These are phyloP conservation scores for Myocastor coypus DNA, from an alignment of 2,113 vertebrate species.

Conservation along the genomic window DNA sequence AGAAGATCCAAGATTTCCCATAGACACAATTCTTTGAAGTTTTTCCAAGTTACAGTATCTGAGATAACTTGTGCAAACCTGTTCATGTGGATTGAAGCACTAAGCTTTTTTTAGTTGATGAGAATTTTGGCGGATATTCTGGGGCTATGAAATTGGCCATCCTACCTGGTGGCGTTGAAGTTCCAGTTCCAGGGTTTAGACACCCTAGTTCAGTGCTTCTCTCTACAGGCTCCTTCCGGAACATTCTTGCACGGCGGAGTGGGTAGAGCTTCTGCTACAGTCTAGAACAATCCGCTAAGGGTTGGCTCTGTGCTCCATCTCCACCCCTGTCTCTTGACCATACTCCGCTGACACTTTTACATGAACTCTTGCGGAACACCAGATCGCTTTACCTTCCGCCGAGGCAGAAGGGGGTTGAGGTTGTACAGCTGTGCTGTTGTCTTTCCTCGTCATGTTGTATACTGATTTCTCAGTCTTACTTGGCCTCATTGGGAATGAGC, in stretches of 20 bases:
- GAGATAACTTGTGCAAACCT: slow-evolving; percentile 46
- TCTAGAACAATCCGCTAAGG: background rate
- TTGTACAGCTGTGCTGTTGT: background rate
- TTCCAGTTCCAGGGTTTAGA: background rate
- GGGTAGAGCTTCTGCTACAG: background rate
- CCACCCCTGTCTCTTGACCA: background rate
- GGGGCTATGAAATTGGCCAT: slow-evolving; percentile 27
- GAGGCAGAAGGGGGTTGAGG: background rate
- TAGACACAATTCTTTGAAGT: slow-evolving; percentile 55
- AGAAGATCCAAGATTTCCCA: slow-evolving; percentile 41
- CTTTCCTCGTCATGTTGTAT: background rate
- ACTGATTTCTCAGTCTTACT: slow-evolving; percentile 50
- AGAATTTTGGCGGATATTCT: slow-evolving; percentile 59
- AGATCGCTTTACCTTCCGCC: background rate
- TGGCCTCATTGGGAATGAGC: slow-evolving; percentile 46
- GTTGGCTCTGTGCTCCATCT: background rate
- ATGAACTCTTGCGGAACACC: background rate
- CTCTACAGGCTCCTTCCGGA: background rate
- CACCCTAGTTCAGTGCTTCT: background rate
- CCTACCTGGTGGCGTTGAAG: slow-evolving; percentile 44
- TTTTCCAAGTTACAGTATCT: slow-evolving; percentile 66
- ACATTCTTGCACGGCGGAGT: background rate
- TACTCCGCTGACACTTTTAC: background rate
- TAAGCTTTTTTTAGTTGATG: slow-evolving; percentile 59
- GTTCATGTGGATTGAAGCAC: slow-evolving; percentile 57